Evolutionary conservation across 2,113 vertebrate genomes (phyloP).

Genomic region (Tachysurus vachellii): DNA sequence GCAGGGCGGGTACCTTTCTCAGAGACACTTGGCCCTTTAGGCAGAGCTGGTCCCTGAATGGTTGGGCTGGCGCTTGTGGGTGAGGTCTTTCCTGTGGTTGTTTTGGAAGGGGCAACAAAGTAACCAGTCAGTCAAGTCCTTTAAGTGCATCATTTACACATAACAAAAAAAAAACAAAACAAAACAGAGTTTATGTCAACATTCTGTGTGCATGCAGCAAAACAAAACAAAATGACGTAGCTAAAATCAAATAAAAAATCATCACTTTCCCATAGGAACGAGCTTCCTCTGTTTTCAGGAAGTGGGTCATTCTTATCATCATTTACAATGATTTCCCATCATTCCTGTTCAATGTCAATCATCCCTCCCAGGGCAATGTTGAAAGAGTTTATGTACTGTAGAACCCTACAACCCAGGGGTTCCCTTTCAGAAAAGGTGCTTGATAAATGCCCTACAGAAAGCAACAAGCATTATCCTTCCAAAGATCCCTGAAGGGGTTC

Average conservation of each 20-base stretch:
- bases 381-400: background rate
- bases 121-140: slow-evolving; percentile 74
- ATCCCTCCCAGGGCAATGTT: background rate
- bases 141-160: slow-evolving; percentile 50
- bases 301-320: background rate
- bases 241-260: slow-evolving; percentile 1
- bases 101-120: slow-evolving; percentile 72
- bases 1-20: slow-evolving; percentile 78
- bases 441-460: background rate
- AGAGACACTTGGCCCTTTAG: slow-evolving; percentile 76
- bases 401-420: background rate
- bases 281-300: background rate
- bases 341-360: background rate
- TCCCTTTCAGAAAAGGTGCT: background rate
- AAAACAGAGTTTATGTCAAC: slow-evolving; percentile 14
- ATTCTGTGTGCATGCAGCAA: slow-evolving; percentile 28
- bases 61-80: slow-evolving; percentile 77
- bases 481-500: no score
- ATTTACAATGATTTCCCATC: background rate
- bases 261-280: background rate
- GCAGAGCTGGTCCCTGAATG: slow-evolving; percentile 70
- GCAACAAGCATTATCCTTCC: background rate
- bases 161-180: slow-evolving; percentile 37
- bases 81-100: slow-evolving; percentile 81
- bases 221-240: background rate